These are phyloP conservation scores for Tetragonula carbonaria DNA, from an alignment of 2,888 invertebrate genomes.

Conservation along the genomic window DNA sequence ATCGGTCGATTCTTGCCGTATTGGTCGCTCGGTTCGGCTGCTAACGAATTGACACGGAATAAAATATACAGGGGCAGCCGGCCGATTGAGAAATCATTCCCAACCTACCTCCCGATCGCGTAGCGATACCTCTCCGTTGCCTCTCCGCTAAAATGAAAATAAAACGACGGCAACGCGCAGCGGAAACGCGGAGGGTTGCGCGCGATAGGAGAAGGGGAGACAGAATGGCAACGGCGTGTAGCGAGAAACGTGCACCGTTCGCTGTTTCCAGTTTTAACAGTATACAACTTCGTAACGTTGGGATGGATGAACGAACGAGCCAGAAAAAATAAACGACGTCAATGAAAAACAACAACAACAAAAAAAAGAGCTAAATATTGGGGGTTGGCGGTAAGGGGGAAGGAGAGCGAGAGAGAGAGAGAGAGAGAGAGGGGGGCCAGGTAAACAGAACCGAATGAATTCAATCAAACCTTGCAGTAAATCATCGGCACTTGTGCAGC, in stretches of 20 bases:
- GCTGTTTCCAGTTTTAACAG: slow-evolving; percentile 75
- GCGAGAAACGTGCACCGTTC: slow-evolving; percentile 69
- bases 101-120: slow-evolving; percentile 58
- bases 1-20: slow-evolving; percentile 45
- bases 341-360: slow-evolving; percentile 65
- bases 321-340: slow-evolving; percentile 65
- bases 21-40: slow-evolving; percentile 48
- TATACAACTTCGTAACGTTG: slow-evolving; percentile 67
- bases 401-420: slow-evolving; percentile 46
- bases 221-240: slow-evolving; percentile 56
- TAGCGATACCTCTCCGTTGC: slow-evolving; percentile 62
- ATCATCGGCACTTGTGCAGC: slow-evolving; percentile 79
- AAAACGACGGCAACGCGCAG: slow-evolving; percentile 68
- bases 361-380: slow-evolving; percentile 75
- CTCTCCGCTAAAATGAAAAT: slow-evolving; percentile 70
- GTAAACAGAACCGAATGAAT: slow-evolving; percentile 81
- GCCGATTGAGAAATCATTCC: slow-evolving; percentile 76
- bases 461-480: slow-evolving; percentile 83
- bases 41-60: slow-evolving; percentile 73
- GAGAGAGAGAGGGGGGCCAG: slow-evolving; percentile 36
- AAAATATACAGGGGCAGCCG: slow-evolving; percentile 70
- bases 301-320: slow-evolving; percentile 64
- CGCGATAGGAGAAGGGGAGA: slow-evolving; percentile 36
- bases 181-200: slow-evolving; percentile 54
- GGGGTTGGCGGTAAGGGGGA: slow-evolving; percentile 59